Percentiles rank a stretch among this genome's conserved stretches.
These are phyloP conservation scores for Dione juno DNA, from an alignment of 2,888 invertebrate species.

Conservation along the genomic window DNA sequence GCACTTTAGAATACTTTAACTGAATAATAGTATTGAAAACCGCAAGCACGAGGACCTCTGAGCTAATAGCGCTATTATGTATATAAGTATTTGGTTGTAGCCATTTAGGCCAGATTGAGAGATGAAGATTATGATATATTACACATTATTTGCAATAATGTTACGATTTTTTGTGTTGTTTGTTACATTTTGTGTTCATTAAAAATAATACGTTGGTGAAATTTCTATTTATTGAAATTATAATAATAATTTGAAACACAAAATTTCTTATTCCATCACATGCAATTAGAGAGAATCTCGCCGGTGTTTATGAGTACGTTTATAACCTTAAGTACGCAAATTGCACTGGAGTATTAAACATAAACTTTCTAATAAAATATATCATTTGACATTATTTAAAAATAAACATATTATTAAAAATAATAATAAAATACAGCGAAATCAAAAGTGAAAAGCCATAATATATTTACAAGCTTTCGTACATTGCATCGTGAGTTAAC, in stretches of 20 bases:
- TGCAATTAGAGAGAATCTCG: too few species aligned
- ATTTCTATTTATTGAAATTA: background rate
- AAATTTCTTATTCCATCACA: background rate
- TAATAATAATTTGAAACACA: background rate
- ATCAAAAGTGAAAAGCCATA: background rate
- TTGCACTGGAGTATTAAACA: background rate
- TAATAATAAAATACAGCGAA: background rate
- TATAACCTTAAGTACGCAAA: too few species aligned
- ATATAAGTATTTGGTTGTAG: constrained; percentile 21
- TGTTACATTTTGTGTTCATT: background rate
- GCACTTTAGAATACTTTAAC: constrained; percentile 39
- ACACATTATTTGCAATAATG: background rate
- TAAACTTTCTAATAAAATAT: background rate
- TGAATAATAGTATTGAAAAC: constrained; percentile 38
- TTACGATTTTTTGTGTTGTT: constrained; percentile 1
- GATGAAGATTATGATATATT: constrained; percentile 23
- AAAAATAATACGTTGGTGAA: background rate
- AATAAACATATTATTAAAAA: background rate
- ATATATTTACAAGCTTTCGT: background rate
- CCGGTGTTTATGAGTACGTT: too few species aligned
- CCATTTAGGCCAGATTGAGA: constrained; percentile 24
- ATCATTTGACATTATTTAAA: background rate
- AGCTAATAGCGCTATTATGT: constrained; percentile 33
- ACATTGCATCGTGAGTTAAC: constrained; percentile 3
- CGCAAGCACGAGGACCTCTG: constrained; percentile 41